phyloP scores from a whole-genome alignment of 2,888 invertebrate genomes.

The Clusia tigrina region DNA sequence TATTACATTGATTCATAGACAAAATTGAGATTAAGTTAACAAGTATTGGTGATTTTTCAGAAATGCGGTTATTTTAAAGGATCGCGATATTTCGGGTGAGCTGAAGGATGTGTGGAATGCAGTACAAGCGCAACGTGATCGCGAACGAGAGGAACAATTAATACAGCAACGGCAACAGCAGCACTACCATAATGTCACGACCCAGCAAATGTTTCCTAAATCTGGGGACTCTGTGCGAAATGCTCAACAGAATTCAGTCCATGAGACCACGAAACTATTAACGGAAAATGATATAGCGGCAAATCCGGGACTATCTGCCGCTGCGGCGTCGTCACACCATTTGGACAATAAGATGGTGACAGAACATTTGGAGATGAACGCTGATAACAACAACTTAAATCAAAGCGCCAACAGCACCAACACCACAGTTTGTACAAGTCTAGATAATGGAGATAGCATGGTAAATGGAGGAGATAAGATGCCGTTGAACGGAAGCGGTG shows the following conservation, averaged over 20 bases:
- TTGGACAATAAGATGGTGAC: slow-evolving; percentile 49
- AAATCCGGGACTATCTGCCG: slow-evolving; percentile 40
- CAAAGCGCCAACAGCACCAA: not conserved
- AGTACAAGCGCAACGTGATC: slow-evolving; percentile 68
- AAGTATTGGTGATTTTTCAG: too few relatives aligned
- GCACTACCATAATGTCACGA: slow-evolving; percentile 58
- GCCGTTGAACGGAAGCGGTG: slow-evolving; percentile 34
- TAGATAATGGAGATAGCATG: not conserved
- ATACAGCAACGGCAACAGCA: slow-evolving; percentile 61
- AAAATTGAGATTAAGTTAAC: too few relatives aligned
- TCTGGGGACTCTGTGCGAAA: slow-evolving; percentile 42
- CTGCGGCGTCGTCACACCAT: slow-evolving; percentile 51
- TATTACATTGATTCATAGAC: too few relatives aligned
- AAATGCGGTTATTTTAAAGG: slow-evolving; percentile 70
- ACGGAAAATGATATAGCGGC: slow-evolving; percentile 42
- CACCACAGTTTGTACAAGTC: not conserved
- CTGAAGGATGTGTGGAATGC: slow-evolving; percentile 78
- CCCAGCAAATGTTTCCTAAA: slow-evolving; percentile 60
- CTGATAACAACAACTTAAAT: slow-evolving; percentile 24
- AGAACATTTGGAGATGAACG: slow-evolving; percentile 36
- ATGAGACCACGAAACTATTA: slow-evolving; percentile 33
- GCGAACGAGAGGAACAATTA: slow-evolving; percentile 63
- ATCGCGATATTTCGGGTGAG: slow-evolving; percentile 76
- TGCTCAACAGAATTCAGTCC: slow-evolving; percentile 22
- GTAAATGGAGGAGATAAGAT: slow-evolving; percentile 7